Evolutionary conservation across 2,888 invertebrate species (phyloP).

Genomic region (Heliconius erato): DNA sequence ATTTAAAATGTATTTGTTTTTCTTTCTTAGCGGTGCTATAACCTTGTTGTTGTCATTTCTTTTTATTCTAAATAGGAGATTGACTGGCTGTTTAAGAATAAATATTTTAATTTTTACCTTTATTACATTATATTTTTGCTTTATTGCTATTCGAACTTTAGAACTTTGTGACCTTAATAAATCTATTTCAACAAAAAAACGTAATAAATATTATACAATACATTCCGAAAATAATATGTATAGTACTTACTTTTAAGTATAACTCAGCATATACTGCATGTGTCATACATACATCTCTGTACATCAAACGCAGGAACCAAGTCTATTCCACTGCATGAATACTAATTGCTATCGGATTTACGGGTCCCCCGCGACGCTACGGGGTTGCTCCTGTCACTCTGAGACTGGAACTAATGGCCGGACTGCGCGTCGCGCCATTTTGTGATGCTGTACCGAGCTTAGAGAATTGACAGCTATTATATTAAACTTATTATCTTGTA

Average conservation of each 20-base stretch:
- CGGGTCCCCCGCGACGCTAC: conserved; percentile 37
- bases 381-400: conserved; percentile 40
- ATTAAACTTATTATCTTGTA: background rate
- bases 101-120: no score
- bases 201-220: background rate
- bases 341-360: conserved; percentile 49
- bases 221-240: background rate
- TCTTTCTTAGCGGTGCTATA: no score
- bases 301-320: conserved; percentile 31
- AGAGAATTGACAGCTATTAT: background rate
- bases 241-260: background rate
- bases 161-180: no score
- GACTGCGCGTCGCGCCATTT: conserved; percentile 20
- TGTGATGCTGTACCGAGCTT: conserved; percentile 15
- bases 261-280: background rate
- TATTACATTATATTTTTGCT: no score
- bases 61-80: no score
- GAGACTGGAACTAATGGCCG: conserved; percentile 40
- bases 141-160: no score
- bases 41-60: no score
- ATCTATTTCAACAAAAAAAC: no score
- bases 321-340: conserved; percentile 43
- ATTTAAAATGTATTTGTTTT: no score
- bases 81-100: no score
- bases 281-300: background rate